These are phyloP conservation scores for Drosophila repletoides DNA, from an alignment of 1,140 invertebrate species.

Conservation along the genomic window DNA sequence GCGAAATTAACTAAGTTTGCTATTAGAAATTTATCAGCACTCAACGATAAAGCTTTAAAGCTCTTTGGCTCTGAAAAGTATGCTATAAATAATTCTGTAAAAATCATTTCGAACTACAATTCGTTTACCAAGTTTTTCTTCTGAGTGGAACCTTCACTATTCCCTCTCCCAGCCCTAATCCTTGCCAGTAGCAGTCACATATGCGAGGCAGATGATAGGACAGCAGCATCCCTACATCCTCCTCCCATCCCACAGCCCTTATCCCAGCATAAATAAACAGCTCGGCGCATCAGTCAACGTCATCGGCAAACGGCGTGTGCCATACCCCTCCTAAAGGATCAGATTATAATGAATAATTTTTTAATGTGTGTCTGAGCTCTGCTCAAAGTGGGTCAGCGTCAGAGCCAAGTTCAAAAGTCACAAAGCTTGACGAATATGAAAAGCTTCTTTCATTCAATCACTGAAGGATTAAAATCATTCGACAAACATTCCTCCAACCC, in stretches of 20 bases:
- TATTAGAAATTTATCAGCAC: too few relatives aligned
- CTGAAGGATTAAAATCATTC: too few relatives aligned
- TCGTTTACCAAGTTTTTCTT: too few relatives aligned
- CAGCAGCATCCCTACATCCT: too few relatives aligned
- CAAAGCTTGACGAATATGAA: neutral
- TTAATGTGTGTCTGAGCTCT: slow-evolving; percentile 48
- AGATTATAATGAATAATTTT: slow-evolving; percentile 72
- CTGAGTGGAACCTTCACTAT: too few relatives aligned
- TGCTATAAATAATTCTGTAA: too few relatives aligned
- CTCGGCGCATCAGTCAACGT: slow-evolving; percentile 56
- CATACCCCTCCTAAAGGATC: neutral
- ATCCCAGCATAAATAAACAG: slow-evolving; percentile 59
- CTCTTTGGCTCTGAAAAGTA: too few relatives aligned
- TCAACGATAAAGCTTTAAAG: too few relatives aligned
- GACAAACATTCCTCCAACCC: too few relatives aligned
- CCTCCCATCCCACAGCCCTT: too few relatives aligned
- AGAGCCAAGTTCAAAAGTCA: slow-evolving; percentile 13
- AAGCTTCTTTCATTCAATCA: neutral
- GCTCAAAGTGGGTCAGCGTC: slow-evolving; percentile 7
- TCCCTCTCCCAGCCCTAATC: neutral
- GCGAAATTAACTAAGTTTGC: too few relatives aligned
- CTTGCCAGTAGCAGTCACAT: slow-evolving; percentile 40
- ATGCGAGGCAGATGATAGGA: slow-evolving; percentile 36
- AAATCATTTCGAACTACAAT: too few relatives aligned
- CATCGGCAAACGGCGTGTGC: slow-evolving; percentile 26